Evolutionary conservation across 2,888 invertebrate genomes (phyloP), one percentile per base, ranked within the genome.

Genomic region (Napeogenes inachia): DNA sequence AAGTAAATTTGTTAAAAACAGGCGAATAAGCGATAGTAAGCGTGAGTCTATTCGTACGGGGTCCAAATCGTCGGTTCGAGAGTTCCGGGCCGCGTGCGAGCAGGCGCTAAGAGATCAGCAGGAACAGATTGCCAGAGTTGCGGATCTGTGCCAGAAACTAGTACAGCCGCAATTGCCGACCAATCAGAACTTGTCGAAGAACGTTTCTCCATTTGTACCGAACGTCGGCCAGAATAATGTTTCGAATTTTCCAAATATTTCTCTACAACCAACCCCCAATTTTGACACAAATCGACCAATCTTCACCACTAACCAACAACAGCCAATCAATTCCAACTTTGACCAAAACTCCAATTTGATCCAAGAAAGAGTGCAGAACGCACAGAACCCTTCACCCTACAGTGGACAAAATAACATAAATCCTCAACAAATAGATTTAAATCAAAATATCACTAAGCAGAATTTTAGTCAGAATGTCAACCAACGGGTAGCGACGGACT

Each of bases 101-200:
- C 77, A 79, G 10, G 79, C 85, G 32, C 70, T 88, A 33, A 75
- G 76, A 3, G 83, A 84, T 57, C 88, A 87, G 65, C 85, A 87
- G 66, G 71, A 71, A 55, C 75, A 73, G 56, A 81, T 87, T 46
- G 76, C 83, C 2, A 81, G 81, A 54, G 84, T 88, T 4, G 78
- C 85, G 2, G 75, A 78, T 67, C 73, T 88, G 38, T 88, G 87
- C 73, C 83, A 84, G 73, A 75, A 75, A 5, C 75, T 87, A 32
- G 75, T 78, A 1, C 78, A 77, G 68, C 73, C 72, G 3, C 33
- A 60, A 32, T 38, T 57, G 8, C 57, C 58, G 2, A 42, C 42
- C 42, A 42, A 38, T 38, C 38, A 38, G 5, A 8, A 42, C 42
- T 42, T 42, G 8, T 10, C 42, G 2, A 42, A 42, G 10, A 42